Evolutionary conservation across 1,140 invertebrate species (phyloP), one percentile per base, ranked within the genome.

Genomic region (Metaphire vulgaris): DNA sequence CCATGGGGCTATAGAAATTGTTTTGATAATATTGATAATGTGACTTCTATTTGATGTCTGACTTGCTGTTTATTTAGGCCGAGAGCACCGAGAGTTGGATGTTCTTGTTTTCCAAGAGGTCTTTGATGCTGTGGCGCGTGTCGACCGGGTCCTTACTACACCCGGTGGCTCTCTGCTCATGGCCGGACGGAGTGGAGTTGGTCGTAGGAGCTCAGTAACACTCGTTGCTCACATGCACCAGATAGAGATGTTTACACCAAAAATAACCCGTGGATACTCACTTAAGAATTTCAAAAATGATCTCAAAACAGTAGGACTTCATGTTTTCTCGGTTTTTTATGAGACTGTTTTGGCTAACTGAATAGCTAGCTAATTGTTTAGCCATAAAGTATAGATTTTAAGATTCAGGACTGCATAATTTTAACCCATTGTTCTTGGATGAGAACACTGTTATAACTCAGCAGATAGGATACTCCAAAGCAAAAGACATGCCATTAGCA

Each of bases 151-250:
- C 0, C 81, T 93, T 2, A 89, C 89, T 30, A 84, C 86, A 32
- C 87, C 89, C 16, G 88, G 89, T 65, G 91, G 91, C 0, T 91
- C 91, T 33, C 80, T 94, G 32, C 83, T 97, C 14, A 82, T 96
- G 70, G 87, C 90, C 28, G 93, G 93, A 12, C 87, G 90, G 79
- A 88, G 91, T 66, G 95, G 94, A 2, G 89, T 91, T 69, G 92
- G 94, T 14, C 88, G 93, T 65, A 89, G 92, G 79, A 90, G 92
- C 26, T 90, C 92, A 0, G 87, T 91, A 1, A 89, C 89, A 80
- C 88, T 96, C 14, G 89, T 92, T 2, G 89, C 92, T 14, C 88
- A 89, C 69, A 87, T 93, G 81, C 91, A 92, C 71, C 89, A 90
- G 68, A 89, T 91, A 71, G 89, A 89, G 74, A 81, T 95, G 6